A percentile compares a stretch with the other conserved stretches of the same genome.
Conservation (phyloP, 2,113 vertebrate genomes). For the Odocoileus virginianus region DNA sequence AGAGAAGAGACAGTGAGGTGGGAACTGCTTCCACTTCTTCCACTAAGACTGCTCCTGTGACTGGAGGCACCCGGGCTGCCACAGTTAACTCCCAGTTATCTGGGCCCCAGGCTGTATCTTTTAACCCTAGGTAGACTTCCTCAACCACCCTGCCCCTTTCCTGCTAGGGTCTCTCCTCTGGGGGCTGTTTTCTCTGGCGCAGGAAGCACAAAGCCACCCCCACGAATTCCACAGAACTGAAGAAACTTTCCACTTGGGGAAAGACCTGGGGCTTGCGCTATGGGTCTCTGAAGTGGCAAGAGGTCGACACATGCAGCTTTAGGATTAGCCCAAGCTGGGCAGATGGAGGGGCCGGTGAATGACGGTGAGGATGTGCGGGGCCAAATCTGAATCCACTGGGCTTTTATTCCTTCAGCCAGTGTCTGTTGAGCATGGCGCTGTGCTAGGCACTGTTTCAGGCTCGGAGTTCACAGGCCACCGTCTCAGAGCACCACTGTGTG, state of each 20-base stretch:
- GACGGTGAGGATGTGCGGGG: background rate
- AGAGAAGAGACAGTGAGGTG: background rate
- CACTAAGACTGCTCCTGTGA: background rate
- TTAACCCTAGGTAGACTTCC: background rate
- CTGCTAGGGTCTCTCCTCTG: background rate
- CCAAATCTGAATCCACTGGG: background rate
- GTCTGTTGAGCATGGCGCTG: background rate
- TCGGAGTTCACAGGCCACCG: background rate
- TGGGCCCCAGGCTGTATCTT: conserved; percentile 17
- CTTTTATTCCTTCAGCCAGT: background rate
- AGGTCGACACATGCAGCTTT: background rate
- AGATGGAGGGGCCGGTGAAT: background rate
- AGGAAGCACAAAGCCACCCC: background rate
- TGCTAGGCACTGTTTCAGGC: conserved; percentile 18
- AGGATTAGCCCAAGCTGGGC: background rate
- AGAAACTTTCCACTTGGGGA: conserved; percentile 11
- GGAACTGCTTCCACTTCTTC: conserved; percentile 43
- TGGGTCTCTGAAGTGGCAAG: background rate
- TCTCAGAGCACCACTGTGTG: background rate
- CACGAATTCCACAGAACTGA: background rate
- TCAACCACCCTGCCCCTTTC: background rate
- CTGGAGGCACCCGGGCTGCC: background rate
- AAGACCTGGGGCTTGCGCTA: background rate
- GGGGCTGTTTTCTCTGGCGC: background rate
- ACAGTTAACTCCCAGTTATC: conserved; percentile 58